Evolutionary conservation across 2,113 vertebrate genomes (phyloP).

Genomic region (Sminthopsis crassicaudata): DNA sequence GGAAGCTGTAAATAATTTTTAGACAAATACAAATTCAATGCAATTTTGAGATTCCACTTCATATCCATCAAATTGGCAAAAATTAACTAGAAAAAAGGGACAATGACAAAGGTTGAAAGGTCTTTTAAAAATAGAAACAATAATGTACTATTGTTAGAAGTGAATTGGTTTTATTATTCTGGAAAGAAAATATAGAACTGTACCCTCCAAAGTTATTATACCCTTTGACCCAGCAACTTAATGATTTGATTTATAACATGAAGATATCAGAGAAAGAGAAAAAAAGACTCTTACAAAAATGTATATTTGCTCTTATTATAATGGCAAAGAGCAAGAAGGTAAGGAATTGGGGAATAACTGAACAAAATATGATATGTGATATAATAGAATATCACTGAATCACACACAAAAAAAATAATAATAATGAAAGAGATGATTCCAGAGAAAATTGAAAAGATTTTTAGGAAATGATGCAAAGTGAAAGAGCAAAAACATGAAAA

Average conservation of each 20-base stretch:
- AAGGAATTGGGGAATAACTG: neutral
- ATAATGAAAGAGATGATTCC: neutral
- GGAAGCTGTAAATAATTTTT: too few relatives aligned
- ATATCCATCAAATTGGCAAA: too few relatives aligned
- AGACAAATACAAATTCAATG: too few relatives aligned
- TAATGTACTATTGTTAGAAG: neutral
- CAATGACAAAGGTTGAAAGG: too few relatives aligned
- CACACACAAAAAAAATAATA: too few relatives aligned
- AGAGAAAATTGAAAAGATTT: neutral
- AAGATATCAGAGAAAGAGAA: neutral
- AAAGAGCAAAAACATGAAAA: neutral
- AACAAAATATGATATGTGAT: neutral
- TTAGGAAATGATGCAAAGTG: neutral
- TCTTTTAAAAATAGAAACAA: neutral
- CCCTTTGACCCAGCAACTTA: neutral
- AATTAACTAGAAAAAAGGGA: too few relatives aligned
- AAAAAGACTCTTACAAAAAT: neutral
- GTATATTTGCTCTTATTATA: neutral
- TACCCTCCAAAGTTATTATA: neutral
- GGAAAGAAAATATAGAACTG: neutral
- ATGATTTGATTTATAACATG: neutral
- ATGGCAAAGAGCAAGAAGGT: neutral
- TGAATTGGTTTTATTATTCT: neutral
- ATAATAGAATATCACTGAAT: neutral
- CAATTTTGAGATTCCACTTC: too few relatives aligned